Conservation (phyloP, 2,797 vertebrate genomes). For the Myotis vivesi region DNA sequence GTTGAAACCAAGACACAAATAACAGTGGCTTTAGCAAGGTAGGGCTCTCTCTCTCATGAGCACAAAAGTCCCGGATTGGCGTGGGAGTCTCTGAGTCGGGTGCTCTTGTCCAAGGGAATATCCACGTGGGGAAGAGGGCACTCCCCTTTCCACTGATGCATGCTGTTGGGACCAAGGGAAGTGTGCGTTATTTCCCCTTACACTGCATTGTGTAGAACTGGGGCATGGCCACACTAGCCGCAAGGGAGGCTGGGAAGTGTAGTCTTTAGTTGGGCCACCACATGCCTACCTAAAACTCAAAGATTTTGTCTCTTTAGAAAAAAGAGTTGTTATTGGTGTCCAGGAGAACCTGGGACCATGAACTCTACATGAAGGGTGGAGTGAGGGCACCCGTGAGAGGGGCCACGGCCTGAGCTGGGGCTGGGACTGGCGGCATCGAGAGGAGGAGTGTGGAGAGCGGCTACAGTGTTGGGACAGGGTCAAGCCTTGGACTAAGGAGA, state of each 20-base stretch:
- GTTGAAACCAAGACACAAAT: not conserved
- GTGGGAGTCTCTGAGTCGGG: not conserved
- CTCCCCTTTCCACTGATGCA: too few relatives aligned
- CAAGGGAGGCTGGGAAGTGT: not conserved
- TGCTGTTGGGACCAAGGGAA: not conserved
- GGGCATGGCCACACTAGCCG: not conserved
- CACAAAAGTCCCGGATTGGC: not conserved
- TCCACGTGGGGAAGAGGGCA: not conserved
- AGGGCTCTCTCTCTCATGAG: not conserved
- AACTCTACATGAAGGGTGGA: not conserved
- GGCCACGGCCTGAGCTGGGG: not conserved
- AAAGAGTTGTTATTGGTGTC: not conserved
- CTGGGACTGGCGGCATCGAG: not conserved
- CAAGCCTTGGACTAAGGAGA: too few relatives aligned
- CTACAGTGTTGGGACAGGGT: too few relatives aligned
- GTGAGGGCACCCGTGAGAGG: not conserved
- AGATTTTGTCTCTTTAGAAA: not conserved
- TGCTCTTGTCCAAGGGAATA: not conserved
- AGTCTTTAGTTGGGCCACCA: not conserved
- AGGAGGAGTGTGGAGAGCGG: not conserved
- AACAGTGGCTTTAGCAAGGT: not conserved
- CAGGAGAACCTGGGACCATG: not conserved
- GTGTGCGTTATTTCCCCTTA: accelerated
- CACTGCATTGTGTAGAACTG: not conserved
- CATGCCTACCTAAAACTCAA: not conserved